A percentile compares a stretch with the other conserved stretches of the same genome.
Evolutionary conservation across 2,797 vertebrate species (phyloP).

Genomic region (Betta splendens): DNA sequence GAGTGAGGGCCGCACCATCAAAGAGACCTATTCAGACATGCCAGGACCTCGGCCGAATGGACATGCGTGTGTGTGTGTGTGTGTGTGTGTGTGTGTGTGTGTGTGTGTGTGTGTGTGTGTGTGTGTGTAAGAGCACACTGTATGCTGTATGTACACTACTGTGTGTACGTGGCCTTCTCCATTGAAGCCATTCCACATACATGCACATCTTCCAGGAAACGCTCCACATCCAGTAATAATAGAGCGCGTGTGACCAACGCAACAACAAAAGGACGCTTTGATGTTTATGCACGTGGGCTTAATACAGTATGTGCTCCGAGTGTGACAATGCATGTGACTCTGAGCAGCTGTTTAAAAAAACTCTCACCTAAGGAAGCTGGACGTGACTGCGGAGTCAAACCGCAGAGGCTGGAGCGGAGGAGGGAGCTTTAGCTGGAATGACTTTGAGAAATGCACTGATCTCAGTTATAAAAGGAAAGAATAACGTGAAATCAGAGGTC

Average conservation of each 20-base stretch:
- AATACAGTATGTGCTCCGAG: conserved; percentile 66
- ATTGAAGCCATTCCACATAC: conserved; percentile 21
- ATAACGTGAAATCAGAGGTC: no score
- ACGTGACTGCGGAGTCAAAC: conserved; percentile 27
- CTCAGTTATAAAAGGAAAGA: no score
- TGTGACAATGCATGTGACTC: conserved; percentile 57
- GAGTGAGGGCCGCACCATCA: conserved; percentile 63
- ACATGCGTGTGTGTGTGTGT: conserved; percentile 13
- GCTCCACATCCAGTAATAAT: conserved; percentile 26
- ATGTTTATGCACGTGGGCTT: conserved; percentile 51
- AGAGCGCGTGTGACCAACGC: conserved; percentile 37
- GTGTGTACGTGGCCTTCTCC: no score
- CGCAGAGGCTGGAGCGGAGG: conserved; percentile 15
- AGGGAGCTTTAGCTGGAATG: background rate
- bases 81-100: conserved; percentile 11
- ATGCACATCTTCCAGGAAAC: conserved; percentile 29
- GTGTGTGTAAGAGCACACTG: conserved; percentile 3
- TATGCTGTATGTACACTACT: conserved; percentile 4
- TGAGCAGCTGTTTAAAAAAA: conserved; percentile 59
- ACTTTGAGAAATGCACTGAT: no score
- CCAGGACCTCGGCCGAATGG: conserved; percentile 39
- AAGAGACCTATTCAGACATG: conserved; percentile 69
- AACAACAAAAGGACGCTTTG: conserved; percentile 48
- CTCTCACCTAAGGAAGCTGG: conserved; percentile 46
- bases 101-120: conserved; percentile 17